Base-by-base conservation (phyloP, 2,888 invertebrate species). In the Cantharis lateralis region DNA sequence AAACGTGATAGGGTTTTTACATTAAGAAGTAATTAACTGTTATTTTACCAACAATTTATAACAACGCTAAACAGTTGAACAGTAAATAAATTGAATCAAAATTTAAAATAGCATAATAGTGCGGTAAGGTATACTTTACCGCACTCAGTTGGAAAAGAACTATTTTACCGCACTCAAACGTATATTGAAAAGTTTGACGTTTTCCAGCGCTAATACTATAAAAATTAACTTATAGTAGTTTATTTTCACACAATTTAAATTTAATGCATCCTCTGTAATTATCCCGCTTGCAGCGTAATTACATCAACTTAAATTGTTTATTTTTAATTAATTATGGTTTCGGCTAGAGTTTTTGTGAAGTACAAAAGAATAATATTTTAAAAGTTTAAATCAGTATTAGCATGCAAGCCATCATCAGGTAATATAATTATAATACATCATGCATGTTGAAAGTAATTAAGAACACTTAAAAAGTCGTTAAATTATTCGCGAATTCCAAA, bases 1-100 rank as follows among this genome's bases (percentile, higher is more conserved):
- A 26, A 71, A 32, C 28, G 26, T 63, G 62, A 71, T 63, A 13
- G 16, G 63, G 28, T 64, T 71, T 71, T 32, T 64, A 32, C 71
- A 71, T 71, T 64, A 32, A 15, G 32, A 32, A 26, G 3, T 26
- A 71, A 70, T 18, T 61, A 18, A 71, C 18, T 71, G 18, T 71
- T 71, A 15, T 71, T 15, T 15, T 11, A n/a, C n/a, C 5, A n/a
- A 5, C 32, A 48, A n/a, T 48, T 48, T n/a, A n/a, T 48, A 48
- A 13, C 13, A 32, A 48, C n/a, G 48, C 48, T 32, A n/a, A 32
- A 32, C 13, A 32, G n/a, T 32, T 32, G n/a, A n/a, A 4, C 32
- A 32, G 5, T 32, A 32, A 32, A 13, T 13, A 13, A 32, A 13
- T 13, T 5, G 32, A 5, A 13, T 13, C 3, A 13, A 13, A 32